These are phyloP conservation scores for Cherax quadricarinatus DNA, from an alignment of 1,140 invertebrate genomes.

Conservation along the genomic window DNA sequence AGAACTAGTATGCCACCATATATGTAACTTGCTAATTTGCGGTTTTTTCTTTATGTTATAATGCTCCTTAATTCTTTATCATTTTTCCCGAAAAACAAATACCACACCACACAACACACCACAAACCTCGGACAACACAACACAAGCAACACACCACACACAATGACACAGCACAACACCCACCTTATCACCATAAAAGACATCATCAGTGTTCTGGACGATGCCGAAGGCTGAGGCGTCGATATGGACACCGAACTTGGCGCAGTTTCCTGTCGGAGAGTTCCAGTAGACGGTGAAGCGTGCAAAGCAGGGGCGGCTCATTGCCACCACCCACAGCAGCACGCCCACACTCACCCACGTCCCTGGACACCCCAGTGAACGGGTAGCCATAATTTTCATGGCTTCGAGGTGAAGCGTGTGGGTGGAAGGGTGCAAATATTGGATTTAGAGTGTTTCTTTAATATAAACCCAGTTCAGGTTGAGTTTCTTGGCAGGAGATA, in stretches of 20 bases:
- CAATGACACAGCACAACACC: neutral
- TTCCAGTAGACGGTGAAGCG: slow-evolving; percentile 86
- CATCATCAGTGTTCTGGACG: slow-evolving; percentile 80
- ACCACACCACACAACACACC: neutral
- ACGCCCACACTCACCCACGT: slow-evolving; percentile 3
- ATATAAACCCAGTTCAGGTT: too few species aligned
- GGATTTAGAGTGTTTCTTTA: too few species aligned
- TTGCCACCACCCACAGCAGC: neutral
- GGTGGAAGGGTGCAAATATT: too few species aligned
- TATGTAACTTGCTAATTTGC: too few species aligned
- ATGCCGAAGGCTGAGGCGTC: slow-evolving; percentile 83
- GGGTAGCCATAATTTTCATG: too few species aligned
- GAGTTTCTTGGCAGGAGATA: too few species aligned
- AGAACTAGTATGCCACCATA: too few species aligned
- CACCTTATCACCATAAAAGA: slow-evolving; percentile 67
- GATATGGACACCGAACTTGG: slow-evolving; percentile 82
- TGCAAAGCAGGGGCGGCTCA: neutral
- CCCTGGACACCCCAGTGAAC: too few species aligned
- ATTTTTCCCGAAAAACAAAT: neutral
- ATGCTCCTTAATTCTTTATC: too few species aligned
- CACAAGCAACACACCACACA: neutral
- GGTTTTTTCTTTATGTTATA: too few species aligned
- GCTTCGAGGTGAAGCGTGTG: too few species aligned
- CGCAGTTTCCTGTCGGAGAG: slow-evolving; percentile 85
- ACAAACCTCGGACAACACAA: too few species aligned